Evolutionary conservation across 2,888 invertebrate genomes (phyloP), one percentile per base, ranked within the genome.

Genomic region (Thymelicus lineola): DNA sequence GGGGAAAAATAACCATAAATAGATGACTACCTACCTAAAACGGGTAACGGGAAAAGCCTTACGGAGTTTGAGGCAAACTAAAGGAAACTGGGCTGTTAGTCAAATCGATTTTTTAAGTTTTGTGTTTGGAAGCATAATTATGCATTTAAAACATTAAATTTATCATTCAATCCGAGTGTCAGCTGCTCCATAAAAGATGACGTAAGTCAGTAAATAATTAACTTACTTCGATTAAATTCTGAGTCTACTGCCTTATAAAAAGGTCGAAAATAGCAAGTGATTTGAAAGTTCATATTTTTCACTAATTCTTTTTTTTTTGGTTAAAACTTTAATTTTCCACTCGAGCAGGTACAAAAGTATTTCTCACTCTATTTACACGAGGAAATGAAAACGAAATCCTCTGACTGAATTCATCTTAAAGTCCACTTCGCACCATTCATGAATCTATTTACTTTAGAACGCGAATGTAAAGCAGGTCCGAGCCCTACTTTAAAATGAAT

Each of bases 281-380:
- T 64, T 70, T 59, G 59, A 64, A 64, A 28, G 48, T 58, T 38
- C 48, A 63, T 63, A 67, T 69, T 63, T 62, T 63, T 69, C 48
- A 46, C 62, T 67, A 59, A 64, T 64, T 64, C 45, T 64, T 68
- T 64, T 78, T 79, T 80, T 79, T 57, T 62, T 63, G 62, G 62
- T 63, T 69, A 62, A 85, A 81, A 82, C 81, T 80, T 80, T 86
- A 83, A 82, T 78, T 79, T 86, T 86, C 83, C 84, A 82, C 82
- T 83, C 82, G 78, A 86, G 88, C 91, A 92, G 91, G 91, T 91
- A 91, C 91, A 90, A 89, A 89, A 89, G 91, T 91, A 89, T 89
- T 80, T 80, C 79, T 79, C 74, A 72, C 75, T 79, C 77, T 90
- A 89, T 88, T 85, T 89, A 90, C 88, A 91, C 84, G 82, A 86